These are phyloP conservation scores for Alcedo atthis DNA, from an alignment of 2,797 vertebrate species.

Conservation along the genomic window DNA sequence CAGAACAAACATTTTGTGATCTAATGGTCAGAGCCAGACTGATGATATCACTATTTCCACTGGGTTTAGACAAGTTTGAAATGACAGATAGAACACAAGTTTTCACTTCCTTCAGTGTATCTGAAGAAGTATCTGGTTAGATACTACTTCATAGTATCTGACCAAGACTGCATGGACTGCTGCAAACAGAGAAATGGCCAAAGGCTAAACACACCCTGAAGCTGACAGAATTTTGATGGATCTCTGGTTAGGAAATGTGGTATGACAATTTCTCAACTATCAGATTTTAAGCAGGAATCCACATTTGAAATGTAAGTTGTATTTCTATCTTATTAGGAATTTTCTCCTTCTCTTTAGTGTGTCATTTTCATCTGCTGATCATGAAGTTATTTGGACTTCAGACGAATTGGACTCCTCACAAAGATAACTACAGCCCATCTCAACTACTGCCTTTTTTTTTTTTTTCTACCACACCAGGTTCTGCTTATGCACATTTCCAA, in stretches of 20 bases:
- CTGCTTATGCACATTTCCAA: background rate
- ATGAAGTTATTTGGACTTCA: background rate
- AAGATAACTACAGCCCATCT: background rate
- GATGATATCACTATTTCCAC: conserved; percentile 25
- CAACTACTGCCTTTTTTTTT: background rate
- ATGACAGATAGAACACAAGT: background rate
- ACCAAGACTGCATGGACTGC: background rate
- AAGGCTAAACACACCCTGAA: background rate
- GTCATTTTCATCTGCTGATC: background rate
- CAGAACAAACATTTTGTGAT: conserved; percentile 8
- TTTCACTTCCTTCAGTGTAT: background rate
- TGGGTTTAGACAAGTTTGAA: background rate
- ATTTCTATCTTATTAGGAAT: background rate
- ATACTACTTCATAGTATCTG: background rate
- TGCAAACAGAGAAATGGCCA: background rate
- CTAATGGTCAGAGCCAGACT: conserved; percentile 12
- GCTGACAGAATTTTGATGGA: background rate
- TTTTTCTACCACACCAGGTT: background rate
- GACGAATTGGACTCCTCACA: background rate
- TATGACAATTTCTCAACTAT: background rate
- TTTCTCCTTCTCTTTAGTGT: background rate
- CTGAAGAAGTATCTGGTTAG: no score
- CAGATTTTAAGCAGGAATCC: background rate
- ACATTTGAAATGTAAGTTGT: background rate
- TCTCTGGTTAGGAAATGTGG: background rate